Evolutionary conservation across 2,113 vertebrate genomes (phyloP).

Genomic region (Anguilla rostrata): DNA sequence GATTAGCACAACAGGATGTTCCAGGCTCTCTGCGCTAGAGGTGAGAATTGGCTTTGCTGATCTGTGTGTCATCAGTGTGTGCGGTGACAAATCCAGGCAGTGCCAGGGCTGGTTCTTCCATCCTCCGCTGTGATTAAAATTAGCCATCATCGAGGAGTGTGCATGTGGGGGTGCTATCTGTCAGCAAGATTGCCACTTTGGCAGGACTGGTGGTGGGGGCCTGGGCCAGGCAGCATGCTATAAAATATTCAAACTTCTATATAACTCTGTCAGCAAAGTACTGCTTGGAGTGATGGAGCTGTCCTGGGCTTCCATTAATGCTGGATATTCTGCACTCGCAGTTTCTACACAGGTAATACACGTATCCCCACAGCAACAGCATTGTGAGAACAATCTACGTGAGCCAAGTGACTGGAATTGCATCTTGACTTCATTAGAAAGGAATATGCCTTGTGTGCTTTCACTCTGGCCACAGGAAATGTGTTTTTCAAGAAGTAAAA

Average conservation of each 20-base stretch:
- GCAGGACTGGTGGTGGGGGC: background rate
- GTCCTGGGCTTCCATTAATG: background rate
- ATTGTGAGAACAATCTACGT: background rate
- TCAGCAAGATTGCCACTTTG: slow-evolving; percentile 10
- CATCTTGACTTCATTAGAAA: background rate
- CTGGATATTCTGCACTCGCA: background rate
- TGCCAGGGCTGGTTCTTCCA: background rate
- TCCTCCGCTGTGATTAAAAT: slow-evolving; percentile 26
- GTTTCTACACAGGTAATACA: background rate
- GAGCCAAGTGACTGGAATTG: background rate
- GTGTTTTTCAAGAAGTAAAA: too few species aligned
- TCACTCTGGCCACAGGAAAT: background rate
- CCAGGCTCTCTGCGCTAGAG: background rate
- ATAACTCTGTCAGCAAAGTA: background rate
- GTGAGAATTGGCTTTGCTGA: background rate
- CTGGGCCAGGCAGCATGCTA: slow-evolving; percentile 13
- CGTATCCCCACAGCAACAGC: background rate
- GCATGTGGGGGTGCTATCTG: slow-evolving; percentile 5
- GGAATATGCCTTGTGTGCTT: background rate
- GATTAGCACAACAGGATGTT: background rate
- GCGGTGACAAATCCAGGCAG: slow-evolving; percentile 16
- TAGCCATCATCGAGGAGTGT: slow-evolving; percentile 7
- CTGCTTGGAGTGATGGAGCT: slow-evolving; percentile 2
- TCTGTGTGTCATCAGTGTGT: slow-evolving; percentile 21
- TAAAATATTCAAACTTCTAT: slow-evolving; percentile 34